Evolutionary conservation across 1,140 invertebrate species (phyloP).

Genomic region (Papilio machaon): DNA sequence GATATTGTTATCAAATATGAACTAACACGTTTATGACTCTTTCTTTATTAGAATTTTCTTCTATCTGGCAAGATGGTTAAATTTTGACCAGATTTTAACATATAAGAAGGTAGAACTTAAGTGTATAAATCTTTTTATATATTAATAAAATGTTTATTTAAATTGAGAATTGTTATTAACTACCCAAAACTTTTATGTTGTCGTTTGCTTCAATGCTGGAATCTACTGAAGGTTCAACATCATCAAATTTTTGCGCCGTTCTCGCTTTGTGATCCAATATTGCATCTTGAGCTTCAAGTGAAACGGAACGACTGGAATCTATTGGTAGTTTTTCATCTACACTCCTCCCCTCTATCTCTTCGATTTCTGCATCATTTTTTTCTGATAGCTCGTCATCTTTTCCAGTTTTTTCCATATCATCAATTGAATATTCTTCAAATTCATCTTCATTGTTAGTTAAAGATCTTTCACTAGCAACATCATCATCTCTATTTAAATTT

Average conservation of each 20-base stretch:
- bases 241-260: not conserved
- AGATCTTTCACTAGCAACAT: constrained; percentile 4
- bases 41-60: too few species aligned
- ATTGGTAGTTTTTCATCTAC: not conserved
- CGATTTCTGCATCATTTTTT: not conserved
- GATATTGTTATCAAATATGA: too few species aligned
- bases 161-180: not conserved
- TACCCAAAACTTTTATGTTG: constrained; percentile 26
- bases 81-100: not conserved
- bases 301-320: not conserved
- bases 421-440: not conserved
- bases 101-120: not conserved
- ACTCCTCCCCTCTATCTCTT: constrained; percentile 9
- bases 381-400: not conserved
- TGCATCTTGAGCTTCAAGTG: not conserved
- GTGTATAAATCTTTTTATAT: not conserved
- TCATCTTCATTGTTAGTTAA: constrained; percentile 9
- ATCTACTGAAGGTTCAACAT: not conserved
- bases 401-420: constrained; percentile 16
- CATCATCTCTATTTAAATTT: constrained; percentile 6
- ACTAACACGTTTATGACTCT: too few species aligned
- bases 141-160: not conserved
- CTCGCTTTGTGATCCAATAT: constrained; percentile 16
- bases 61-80: not conserved
- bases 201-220: not conserved